phyloP scores from a whole-genome alignment of 2,888 invertebrate species.

The Strigamia crassipes region DNA sequence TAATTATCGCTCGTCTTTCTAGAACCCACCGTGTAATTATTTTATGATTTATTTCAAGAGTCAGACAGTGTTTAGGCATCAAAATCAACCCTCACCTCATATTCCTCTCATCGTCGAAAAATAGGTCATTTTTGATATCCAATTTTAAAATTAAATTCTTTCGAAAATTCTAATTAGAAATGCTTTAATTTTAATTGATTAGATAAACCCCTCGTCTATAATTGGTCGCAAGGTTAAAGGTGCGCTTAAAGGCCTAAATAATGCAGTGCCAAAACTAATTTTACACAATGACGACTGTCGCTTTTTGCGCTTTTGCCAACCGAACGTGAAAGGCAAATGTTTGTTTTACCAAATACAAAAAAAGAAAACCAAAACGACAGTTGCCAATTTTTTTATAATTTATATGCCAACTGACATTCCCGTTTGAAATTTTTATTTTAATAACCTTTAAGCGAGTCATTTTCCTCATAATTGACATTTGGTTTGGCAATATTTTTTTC shows the following conservation, averaged over 20 bases:
- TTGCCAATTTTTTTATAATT: no score
- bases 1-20: no score
- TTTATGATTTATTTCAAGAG: no score
- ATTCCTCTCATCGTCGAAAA: no score
- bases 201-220: background rate
- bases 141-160: no score
- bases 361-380: background rate
- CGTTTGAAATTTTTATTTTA: background rate
- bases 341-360: background rate
- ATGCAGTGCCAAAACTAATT: constrained; percentile 6
- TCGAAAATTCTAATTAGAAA: background rate
- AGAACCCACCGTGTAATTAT: no score
- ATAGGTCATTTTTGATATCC: background rate
- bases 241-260: background rate
- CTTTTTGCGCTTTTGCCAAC: constrained; percentile 27
- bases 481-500: background rate
- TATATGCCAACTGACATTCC: background rate
- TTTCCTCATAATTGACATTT: constrained; percentile 6
- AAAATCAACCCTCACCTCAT: no score
- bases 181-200: background rate
- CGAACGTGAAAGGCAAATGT: background rate
- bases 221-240: background rate
- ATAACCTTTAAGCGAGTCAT: background rate
- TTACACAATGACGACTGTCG: constrained; percentile 8
- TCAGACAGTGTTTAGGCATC: no score